Evolutionary conservation across 2,888 invertebrate genomes (phyloP), one percentile per base, ranked within the genome.

Genomic region (Drosophila mimica): DNA sequence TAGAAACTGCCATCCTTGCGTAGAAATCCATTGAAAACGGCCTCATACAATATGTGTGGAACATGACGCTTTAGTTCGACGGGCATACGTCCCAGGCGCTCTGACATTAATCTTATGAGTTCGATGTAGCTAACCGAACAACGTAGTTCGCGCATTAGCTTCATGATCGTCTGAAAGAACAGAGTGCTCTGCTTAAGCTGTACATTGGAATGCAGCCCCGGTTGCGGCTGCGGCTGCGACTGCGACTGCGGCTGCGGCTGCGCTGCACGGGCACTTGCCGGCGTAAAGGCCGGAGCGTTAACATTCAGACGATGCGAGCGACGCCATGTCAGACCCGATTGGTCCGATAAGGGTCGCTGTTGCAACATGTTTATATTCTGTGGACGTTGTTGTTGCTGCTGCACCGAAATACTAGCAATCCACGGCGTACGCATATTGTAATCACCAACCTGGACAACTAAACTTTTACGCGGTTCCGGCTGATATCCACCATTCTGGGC

Each of bases 61-160:
- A 85, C 60, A 7, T 81, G 81, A 7, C 83, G 89, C 58, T 88
- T 85, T 0, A 88, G 46, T 15, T 88, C 83, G 9, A 74, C 70
- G 15, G 79, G 83, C 54, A 70, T 38, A 0, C 87, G 72, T 4
- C 75, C 74, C 49, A 88, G 62, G 3, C 84, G 74, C 28, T 53
- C 9, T n/a, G 83, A 48, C n/a, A 85, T 54, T 28, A 66, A 51
- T 7, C 46, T 67, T 17, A 85, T 81, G 13, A 85, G 74, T 38
- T 88, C 83, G 25, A 71, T 70, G 74, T 86, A 85, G 64, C 84
- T 79, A 3, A 88, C 76, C 3, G 83, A 70, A 11, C 89, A 87
- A 25, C 66, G 70, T 0, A 74, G 67, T 5, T 81, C 81, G 0
- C 63, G 67, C 70, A 85, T 71, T 7, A 88, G 46, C 5, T 54